A percentile compares a stretch with the other conserved stretches of the same genome.
phyloP scores from a whole-genome alignment of 2,888 invertebrate species.

The Cryptus armator region DNA sequence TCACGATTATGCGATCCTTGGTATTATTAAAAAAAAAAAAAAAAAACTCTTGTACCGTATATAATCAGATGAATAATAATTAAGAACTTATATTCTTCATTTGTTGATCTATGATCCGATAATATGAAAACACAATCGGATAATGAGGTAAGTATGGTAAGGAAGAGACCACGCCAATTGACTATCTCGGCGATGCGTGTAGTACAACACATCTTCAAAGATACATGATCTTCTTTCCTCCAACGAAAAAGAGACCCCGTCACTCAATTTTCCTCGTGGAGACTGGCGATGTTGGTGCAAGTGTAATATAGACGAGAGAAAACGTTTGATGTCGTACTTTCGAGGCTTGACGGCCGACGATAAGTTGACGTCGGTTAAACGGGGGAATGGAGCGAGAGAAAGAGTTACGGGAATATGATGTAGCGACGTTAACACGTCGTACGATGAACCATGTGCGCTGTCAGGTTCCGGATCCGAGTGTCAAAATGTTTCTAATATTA shows the following conservation, averaged over 20 bases:
- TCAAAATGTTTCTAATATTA: constrained; percentile 66
- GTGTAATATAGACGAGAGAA: constrained; percentile 39
- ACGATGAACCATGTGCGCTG: constrained; percentile 64
- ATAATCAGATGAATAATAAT: constrained; percentile 58
- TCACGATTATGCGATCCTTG: constrained; percentile 57
- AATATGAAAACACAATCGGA: constrained; percentile 41
- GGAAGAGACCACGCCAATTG: constrained; percentile 50
- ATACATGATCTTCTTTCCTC: constrained; percentile 29
- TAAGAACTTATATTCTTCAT: constrained; percentile 42
- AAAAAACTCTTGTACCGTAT: constrained; percentile 38
- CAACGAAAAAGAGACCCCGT: not conserved
- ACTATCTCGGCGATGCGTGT: constrained; percentile 36
- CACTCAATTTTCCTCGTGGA: constrained; percentile 53
- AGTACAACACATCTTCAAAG: not conserved
- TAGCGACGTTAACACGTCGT: constrained; percentile 78
- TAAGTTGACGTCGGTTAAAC: constrained; percentile 77
- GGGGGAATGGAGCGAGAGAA: constrained; percentile 65
- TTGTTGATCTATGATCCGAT: constrained; percentile 40
- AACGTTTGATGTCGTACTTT: constrained; percentile 77
- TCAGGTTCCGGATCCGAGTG: constrained; percentile 68
- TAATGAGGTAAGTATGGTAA: constrained; percentile 35
- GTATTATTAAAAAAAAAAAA: constrained; percentile 43
- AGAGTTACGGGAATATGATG: constrained; percentile 79
- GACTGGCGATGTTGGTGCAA: constrained; percentile 12
- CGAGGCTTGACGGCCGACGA: constrained; percentile 76